phyloP scores from a whole-genome alignment of 2,888 invertebrate genomes.

The Coelinius sp. region DNA sequence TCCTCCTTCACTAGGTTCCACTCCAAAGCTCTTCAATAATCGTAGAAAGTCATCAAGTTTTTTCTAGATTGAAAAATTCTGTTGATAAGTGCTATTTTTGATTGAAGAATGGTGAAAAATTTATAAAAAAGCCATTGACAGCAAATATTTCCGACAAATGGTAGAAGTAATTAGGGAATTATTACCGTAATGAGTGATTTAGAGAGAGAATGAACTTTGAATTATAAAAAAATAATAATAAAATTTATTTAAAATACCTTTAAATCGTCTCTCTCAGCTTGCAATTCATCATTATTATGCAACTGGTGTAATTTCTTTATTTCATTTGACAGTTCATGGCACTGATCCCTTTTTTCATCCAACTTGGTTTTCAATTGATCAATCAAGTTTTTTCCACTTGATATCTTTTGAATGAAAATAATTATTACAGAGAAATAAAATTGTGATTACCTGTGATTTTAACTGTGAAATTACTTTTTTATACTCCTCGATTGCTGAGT shows the following conservation, averaged over 20 bases:
- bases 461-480: conserved; percentile 3
- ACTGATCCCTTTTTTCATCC: conserved; percentile 49
- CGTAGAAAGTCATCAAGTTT: conserved; percentile 49
- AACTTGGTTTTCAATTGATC: conserved; percentile 52
- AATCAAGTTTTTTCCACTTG: conserved; percentile 35
- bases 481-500: background rate
- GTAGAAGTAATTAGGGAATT: too few relatives aligned
- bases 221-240: background rate
- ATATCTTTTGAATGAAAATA: background rate
- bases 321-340: conserved; percentile 49
- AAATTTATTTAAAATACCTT: conserved; percentile 44
- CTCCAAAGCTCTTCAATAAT: conserved; percentile 46
- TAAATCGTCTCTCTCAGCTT: conserved; percentile 53
- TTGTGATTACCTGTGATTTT: too few relatives aligned
- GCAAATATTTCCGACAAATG: too few relatives aligned
- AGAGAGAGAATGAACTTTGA: too few relatives aligned
- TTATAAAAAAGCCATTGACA: too few relatives aligned
- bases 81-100: background rate
- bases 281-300: conserved; percentile 48
- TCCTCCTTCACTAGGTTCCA: conserved; percentile 40
- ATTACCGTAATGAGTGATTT: too few relatives aligned
- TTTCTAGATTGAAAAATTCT: conserved; percentile 29
- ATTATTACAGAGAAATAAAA: background rate
- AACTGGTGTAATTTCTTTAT: conserved; percentile 50
- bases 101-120: too few relatives aligned